Evolutionary conservation across 2,113 vertebrate species (phyloP), one percentile per base, ranked within the genome.

Genomic region (Notiomystis cincta): DNA sequence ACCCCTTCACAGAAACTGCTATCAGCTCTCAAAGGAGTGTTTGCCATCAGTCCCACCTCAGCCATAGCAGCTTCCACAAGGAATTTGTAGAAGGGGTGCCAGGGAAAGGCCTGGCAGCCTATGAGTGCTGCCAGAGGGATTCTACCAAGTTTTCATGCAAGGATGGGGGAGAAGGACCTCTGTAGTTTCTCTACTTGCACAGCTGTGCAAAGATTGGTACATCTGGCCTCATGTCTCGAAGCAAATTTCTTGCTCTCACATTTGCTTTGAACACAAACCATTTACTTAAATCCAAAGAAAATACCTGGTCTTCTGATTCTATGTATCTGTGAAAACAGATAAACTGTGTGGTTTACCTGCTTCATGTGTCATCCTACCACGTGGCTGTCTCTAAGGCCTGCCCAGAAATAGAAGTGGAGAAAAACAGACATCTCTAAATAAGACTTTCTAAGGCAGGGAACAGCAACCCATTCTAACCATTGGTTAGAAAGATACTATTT

Each of bases 401-500:
- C 51, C 51, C 61, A 90, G 80, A 91, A 94, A 91, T 20, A 91
- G 47, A 86, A 82, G 45, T 17, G 40, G 9, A 16, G 80, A 90
- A 94, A 90, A 1, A 0, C 25, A 72, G 50, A 81, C 42, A 70
- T 48, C 51, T 78, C 56, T 87, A 69, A 79, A 69, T 72, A 88
- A 94, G 61, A 80, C 40, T 82, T 50, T 51, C 30, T 44, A 66
- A 93, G 38, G 89, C 53, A 83, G 67, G 45, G 64, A 92, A 94
- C 58, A 93, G 77, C 80, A 94, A 87, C 20, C 33, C 21, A 56
- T 70, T 62, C 79, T 77, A 6, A 53, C 42, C 33, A 58, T 78
- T 87, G 72, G 80, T 51, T 91, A 81, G 79, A 76, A 92, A 88
- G 57, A 90, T 30, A 85, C 86, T 95, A 96, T 96, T 95, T 96